A percentile compares a stretch with the other conserved stretches of the same genome.
These are phyloP conservation scores for Trichogramma dendrolimi DNA, from an alignment of 2,888 invertebrate species.

Conservation along the genomic window DNA sequence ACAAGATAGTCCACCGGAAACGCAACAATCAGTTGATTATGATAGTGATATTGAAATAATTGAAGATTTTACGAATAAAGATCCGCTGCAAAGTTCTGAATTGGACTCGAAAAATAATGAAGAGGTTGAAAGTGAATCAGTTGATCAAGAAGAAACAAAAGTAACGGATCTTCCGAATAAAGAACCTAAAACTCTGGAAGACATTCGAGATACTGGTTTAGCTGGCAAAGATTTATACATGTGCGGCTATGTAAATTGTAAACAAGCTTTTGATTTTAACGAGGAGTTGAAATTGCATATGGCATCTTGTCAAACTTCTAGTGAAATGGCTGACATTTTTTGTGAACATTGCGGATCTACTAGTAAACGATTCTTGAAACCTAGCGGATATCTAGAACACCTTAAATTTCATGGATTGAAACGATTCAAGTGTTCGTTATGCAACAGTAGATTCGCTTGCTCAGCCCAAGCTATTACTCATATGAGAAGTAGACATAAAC, in stretches of 20 bases:
- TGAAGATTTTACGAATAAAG: slow-evolving; percentile 30
- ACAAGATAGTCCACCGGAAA: neutral
- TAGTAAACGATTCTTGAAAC: slow-evolving; percentile 51
- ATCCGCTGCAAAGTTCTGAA: neutral
- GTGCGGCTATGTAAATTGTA: slow-evolving; percentile 55
- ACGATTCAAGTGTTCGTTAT: slow-evolving; percentile 60
- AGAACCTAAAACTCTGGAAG: slow-evolving; percentile 40
- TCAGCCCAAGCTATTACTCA: slow-evolving; percentile 51
- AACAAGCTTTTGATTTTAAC: slow-evolving; percentile 44
- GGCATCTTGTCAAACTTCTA: slow-evolving; percentile 44
- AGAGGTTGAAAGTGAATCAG: slow-evolving; percentile 1
- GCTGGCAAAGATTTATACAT: slow-evolving; percentile 54
- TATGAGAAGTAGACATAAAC: slow-evolving; percentile 56
- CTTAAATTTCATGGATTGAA: slow-evolving; percentile 59
- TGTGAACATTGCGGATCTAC: slow-evolving; percentile 57
- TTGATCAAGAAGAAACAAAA: neutral
- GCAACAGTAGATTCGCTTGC: slow-evolving; percentile 49
- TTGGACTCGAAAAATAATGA: neutral
- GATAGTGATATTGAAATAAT: slow-evolving; percentile 48
- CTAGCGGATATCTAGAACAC: slow-evolving; percentile 57
- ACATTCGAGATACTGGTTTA: slow-evolving; percentile 47
- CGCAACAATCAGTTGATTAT: slow-evolving; percentile 25
- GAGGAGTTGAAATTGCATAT: slow-evolving; percentile 51
- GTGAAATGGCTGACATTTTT: slow-evolving; percentile 34
- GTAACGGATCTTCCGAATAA: neutral